Percentiles rank a stretch among this genome's conserved stretches.
Evolutionary conservation across 2,113 vertebrate genomes (phyloP).

Genomic region (Semicossyphus pulcher): DNA sequence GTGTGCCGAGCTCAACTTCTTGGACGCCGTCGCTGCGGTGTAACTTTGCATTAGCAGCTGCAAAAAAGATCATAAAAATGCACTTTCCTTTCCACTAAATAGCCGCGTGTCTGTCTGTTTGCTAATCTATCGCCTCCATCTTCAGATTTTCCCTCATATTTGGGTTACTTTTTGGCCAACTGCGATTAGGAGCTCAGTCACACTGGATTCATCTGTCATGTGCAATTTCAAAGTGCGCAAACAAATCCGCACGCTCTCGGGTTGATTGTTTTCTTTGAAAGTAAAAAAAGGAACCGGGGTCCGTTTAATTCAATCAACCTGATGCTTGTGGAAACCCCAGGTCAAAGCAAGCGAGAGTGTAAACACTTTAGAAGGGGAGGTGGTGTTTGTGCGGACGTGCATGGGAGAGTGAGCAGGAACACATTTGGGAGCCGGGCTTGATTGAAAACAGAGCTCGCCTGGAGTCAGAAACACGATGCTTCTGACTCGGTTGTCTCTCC

Average conservation of each 20-base stretch:
- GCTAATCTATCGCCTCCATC: conserved; percentile 3
- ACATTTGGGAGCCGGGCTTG: conserved; percentile 44
- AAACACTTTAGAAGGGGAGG: conserved; percentile 25
- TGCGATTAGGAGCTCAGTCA: background rate
- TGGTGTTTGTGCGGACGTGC: conserved; percentile 45
- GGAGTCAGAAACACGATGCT: conserved; percentile 25
- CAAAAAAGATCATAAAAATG: background rate
- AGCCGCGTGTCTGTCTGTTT: background rate
- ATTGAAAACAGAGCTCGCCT: conserved; percentile 65
- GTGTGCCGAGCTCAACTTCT: background rate
- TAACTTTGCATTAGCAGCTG: conserved; percentile 10
- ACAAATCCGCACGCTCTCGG: conserved; percentile 21
- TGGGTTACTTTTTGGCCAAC: conserved; percentile 12
- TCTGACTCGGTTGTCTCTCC: conserved; percentile 4
- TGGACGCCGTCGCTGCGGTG: background rate
- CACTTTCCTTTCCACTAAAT: background rate
- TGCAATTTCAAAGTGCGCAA: conserved; percentile 16
- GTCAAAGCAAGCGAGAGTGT: conserved; percentile 27
- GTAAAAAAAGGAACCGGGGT: conserved; percentile 39
- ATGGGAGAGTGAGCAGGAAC: conserved; percentile 32
- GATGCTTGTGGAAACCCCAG: conserved; percentile 17
- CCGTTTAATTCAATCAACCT: conserved; percentile 49
- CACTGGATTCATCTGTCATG: conserved; percentile 24
- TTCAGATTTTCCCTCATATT: conserved; percentile 2
- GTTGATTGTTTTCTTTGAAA: conserved; percentile 52